A percentile compares a stretch with the other conserved stretches of the same genome.
phyloP scores from a whole-genome alignment of 2,113 vertebrate species.

The Mirounga angustirostris region DNA sequence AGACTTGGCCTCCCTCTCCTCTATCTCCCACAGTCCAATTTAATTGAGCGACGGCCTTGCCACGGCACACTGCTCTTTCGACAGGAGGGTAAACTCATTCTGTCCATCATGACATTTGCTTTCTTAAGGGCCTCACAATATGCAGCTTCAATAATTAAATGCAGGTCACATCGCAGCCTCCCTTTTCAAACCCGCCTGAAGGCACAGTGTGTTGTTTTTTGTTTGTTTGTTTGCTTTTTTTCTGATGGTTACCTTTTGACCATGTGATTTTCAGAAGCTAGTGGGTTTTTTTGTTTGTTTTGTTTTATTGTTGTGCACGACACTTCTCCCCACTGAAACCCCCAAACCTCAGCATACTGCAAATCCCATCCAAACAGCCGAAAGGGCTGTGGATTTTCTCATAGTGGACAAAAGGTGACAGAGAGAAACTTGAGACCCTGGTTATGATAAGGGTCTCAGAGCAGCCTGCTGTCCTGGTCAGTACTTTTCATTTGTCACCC shows the following conservation, averaged over 20 bases:
- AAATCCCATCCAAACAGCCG: conserved; percentile 51
- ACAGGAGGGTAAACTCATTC: conserved; percentile 85
- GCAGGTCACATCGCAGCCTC: conserved; percentile 20
- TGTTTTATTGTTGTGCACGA: not conserved
- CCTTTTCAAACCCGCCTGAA: conserved; percentile 56
- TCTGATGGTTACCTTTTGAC: conserved; percentile 26
- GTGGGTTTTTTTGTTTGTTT: not conserved
- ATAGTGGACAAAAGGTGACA: conserved; percentile 56
- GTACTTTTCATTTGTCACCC: conserved; percentile 89
- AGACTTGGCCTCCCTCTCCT: conserved; percentile 44
- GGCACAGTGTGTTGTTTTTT: not conserved
- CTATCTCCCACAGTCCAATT: conserved; percentile 76
- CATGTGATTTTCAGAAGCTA: not conserved
- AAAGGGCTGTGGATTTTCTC: conserved; percentile 65
- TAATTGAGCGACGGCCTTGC: conserved; percentile 82
- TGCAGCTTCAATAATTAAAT: conserved; percentile 74
- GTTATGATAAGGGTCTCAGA: conserved; percentile 73
- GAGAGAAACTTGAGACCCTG: conserved; percentile 67
- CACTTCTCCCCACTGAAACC: not conserved
- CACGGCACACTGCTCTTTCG: conserved; percentile 78
- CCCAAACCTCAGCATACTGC: not conserved
- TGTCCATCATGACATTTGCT: conserved; percentile 73
- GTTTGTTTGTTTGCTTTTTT: not conserved
- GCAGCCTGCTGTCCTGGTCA: conserved; percentile 84
- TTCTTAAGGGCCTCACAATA: conserved; percentile 60